A percentile compares a stretch with the other conserved stretches of the same genome.
Evolutionary conservation across 2,797 vertebrate genomes (phyloP).

Genomic region (Simalia tracyae): DNA sequence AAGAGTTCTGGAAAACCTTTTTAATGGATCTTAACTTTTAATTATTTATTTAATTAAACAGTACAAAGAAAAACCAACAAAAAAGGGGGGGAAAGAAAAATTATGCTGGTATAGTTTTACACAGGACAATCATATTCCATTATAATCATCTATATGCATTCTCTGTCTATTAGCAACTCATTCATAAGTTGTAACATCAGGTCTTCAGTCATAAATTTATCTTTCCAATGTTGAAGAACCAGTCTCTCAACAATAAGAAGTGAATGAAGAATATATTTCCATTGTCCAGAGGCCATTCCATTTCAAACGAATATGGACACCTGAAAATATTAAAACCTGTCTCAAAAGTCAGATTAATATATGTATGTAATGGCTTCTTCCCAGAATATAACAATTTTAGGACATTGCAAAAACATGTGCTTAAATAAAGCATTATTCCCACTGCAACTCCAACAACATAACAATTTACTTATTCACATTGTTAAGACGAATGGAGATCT

Average conservation of each 20-base stretch:
- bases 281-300: background rate
- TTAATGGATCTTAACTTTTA: background rate
- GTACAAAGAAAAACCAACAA: background rate
- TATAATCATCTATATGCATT: background rate
- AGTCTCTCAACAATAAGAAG: background rate
- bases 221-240: background rate
- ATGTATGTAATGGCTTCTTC: background rate
- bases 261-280: background rate
- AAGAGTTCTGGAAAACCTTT: background rate
- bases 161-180: background rate
- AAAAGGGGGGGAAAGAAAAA: background rate
- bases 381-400: background rate
- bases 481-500: background rate
- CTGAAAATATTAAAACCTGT: background rate
- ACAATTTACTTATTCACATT: background rate
- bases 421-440: background rate
- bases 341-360: background rate
- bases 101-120: background rate
- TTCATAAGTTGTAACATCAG: background rate
- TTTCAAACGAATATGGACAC: background rate
- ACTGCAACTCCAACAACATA: background rate
- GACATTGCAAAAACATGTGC: background rate
- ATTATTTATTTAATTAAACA: background rate
- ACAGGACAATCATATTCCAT: background rate
- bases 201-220: background rate